Evolutionary conservation across 2,888 invertebrate genomes (phyloP), one percentile per base, ranked within the genome.

Genomic region (Drosophila sordidapex): DNA sequence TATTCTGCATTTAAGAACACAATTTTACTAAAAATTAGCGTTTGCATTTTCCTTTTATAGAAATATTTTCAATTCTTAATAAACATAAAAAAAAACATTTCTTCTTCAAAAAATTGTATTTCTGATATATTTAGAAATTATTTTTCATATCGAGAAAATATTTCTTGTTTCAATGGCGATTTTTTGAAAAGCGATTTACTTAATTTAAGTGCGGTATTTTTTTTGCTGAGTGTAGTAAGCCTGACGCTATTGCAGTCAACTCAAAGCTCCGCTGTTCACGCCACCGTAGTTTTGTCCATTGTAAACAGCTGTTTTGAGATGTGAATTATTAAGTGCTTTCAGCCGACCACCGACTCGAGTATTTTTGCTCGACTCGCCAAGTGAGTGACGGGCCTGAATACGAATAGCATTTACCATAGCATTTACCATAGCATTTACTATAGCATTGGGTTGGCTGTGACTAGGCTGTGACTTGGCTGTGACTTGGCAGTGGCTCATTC

Each of bases 221-320:
- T 54, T 35, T 54, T 11, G 11, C 10, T 27, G 11, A 46, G 46
- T 46, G 46, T 25, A 51, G 6, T n/a, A n/a, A 51, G 10, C n/a
- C 7, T 46, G 35, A 4, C 25, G n/a, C 21, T 53, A 21, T 68
- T 38, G 35, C 43, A 66, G 43, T 35, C 43, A 48, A 15, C 15
- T 54, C 46, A 10, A 43, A 33, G 29, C 51, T 48, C 10, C 52
- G 59, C 15, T 67, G 46, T 60, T 63, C 49, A 53, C 48, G 36
- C 74, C 31, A 66, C 48, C 66, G 53, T 46, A 51, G 59, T 52
- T 36, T 35, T 49, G 74, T 43, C 33, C 36, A 71, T 53, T 56
- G 35, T 29, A 59, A 76, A 79, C 76, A 76, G 76, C 76, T 76
- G 75, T 64, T 74, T 60, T 21, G 62, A 46, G 49, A 56, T 38